Evolutionary conservation across 2,113 vertebrate species (phyloP), one percentile per base, ranked within the genome.

Genomic region (Ictalurus punctatus): DNA sequence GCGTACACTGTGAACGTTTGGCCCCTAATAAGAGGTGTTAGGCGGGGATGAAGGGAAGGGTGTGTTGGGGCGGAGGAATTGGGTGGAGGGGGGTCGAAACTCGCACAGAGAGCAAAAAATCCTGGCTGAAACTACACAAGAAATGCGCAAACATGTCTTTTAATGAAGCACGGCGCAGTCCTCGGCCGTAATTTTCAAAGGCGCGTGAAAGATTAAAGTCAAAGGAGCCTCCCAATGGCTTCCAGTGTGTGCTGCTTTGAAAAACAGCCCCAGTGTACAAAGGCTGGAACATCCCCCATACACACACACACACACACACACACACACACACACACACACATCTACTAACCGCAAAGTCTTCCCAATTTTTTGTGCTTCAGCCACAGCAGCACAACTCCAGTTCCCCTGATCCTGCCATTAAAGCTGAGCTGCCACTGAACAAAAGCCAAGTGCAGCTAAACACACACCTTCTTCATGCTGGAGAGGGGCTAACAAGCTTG

Each of bases 141-240:
- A 96, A 96, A 93, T 82, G 86, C 69, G 92, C 92, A 94, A 96
- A 94, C 95, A 96, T 95, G 94, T 96, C 95, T 96, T 96, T 96
- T 96, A 96, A 96, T 96, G 95, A 96, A 96, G 95, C 95, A 93
- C 94, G 91, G 95, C 94, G 92, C 95, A 94, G 95, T 95, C 94
- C 95, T 96, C 93, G 93, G 95, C 95, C 95, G 93, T 96, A 95
- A 96, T 96, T 96, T 96, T 96, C 96, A 96, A 96, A 96, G 96
- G 94, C 95, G 89, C 90, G 93, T 92, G 80, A 92, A 95, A 96
- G 96, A 96, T 96, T 96, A 96, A 96, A 96, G 96, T 96, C 96
- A 96, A 96, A 96, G 95, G 95, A 96, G 95, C 91, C 95, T 96
- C 95, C 96, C 96, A 96, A 96, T 96, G 96, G 95, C 95, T 95